A percentile compares a stretch with the other conserved stretches of the same genome.
These are phyloP conservation scores for Drosophila prolongata DNA, from an alignment of 2,888 invertebrate genomes.

Conservation along the genomic window DNA sequence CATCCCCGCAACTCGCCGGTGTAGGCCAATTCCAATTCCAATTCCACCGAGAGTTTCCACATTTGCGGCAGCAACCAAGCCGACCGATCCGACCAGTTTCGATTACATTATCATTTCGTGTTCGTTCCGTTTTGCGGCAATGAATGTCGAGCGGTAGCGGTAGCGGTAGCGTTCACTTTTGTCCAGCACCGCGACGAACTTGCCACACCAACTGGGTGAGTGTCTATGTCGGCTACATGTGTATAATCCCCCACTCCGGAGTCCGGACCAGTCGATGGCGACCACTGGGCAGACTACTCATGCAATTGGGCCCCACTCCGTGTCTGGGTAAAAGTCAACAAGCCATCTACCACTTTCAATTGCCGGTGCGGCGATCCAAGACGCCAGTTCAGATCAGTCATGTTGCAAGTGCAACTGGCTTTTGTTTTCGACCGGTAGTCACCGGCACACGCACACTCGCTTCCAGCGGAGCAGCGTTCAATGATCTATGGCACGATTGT, in stretches of 20 bases:
- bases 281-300: slow-evolving; percentile 39
- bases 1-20: slow-evolving; percentile 53
- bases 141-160: slow-evolving; percentile 66
- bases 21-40: slow-evolving; percentile 70
- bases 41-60: slow-evolving; percentile 62
- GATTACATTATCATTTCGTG: slow-evolving; percentile 72
- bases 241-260: background rate
- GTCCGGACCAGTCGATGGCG: slow-evolving; percentile 5
- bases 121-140: slow-evolving; percentile 78
- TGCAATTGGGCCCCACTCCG: slow-evolving; percentile 6
- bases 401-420: slow-evolving; percentile 70
- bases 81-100: slow-evolving; percentile 71
- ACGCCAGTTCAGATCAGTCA: slow-evolving; percentile 39
- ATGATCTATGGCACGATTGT: slow-evolving; percentile 36
- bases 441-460: slow-evolving; percentile 15
- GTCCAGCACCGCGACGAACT: slow-evolving; percentile 64
- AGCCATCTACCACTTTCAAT: slow-evolving; percentile 60
- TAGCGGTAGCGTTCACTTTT: slow-evolving; percentile 71
- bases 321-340: slow-evolving; percentile 61
- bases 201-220: slow-evolving; percentile 69
- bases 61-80: slow-evolving; percentile 49
- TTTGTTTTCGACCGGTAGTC: slow-evolving; percentile 30
- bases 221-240: slow-evolving; percentile 61
- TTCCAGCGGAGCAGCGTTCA: slow-evolving; percentile 2
- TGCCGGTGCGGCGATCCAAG: slow-evolving; percentile 42